Evolutionary conservation across 1,140 invertebrate genomes (phyloP).

Genomic region (Chironomus striatipennis): DNA sequence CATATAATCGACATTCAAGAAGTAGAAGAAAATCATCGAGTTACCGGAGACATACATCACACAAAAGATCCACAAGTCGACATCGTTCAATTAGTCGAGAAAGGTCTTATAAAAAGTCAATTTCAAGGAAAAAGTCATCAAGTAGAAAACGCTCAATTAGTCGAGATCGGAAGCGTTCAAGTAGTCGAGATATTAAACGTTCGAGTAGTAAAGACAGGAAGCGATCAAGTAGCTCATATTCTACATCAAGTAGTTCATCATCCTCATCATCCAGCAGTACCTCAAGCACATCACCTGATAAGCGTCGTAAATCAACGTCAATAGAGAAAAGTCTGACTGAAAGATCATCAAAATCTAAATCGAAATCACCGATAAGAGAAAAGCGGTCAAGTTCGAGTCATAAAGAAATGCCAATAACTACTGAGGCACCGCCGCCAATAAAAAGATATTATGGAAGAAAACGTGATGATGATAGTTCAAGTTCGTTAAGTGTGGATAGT

Average conservation of each 20-base stretch:
- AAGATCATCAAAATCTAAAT: conserved; percentile 18
- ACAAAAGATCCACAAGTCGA: conserved; percentile 39
- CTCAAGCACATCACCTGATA: conserved; percentile 25
- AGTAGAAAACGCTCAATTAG: conserved; percentile 40
- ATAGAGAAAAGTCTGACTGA: too few species aligned
- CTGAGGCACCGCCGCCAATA: conserved; percentile 37
- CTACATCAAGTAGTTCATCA: conserved; percentile 26
- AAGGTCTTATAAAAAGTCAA: conserved; percentile 35
- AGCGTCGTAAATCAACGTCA: background rate
- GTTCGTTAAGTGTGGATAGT: conserved; percentile 30
- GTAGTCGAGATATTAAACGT: background rate
- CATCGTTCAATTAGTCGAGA: conserved; percentile 34
- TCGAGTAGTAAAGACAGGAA: background rate
- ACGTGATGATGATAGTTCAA: conserved; percentile 46
- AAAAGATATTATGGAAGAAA: conserved; percentile 58
- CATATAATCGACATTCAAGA: background rate
- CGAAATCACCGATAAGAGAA: conserved; percentile 27
- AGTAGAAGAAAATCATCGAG: conserved; percentile 32
- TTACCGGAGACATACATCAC: conserved; percentile 38
- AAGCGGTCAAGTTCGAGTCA: conserved; percentile 35
- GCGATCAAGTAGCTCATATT: background rate
- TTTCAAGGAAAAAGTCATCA: conserved; percentile 37
- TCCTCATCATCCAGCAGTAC: conserved; percentile 23
- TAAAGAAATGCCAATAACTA: conserved; percentile 26
- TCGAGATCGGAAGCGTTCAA: conserved; percentile 31